Evolutionary conservation across 2,113 vertebrate genomes (phyloP).

Genomic region (Potamarius usumacintae): DNA sequence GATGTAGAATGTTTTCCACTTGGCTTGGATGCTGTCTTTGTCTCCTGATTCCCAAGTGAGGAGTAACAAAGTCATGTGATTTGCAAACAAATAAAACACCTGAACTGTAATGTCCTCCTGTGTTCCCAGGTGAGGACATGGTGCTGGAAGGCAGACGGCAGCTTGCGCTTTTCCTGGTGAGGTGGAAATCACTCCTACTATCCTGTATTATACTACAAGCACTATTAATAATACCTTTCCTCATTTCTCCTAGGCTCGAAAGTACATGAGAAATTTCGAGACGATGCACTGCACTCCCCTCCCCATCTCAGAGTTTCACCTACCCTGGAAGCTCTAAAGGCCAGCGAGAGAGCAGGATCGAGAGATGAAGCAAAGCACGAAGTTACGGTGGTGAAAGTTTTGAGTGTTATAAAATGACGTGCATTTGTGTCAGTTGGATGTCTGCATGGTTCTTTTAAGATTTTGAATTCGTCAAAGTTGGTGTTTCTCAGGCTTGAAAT

Average conservation of each 20-base stretch:
- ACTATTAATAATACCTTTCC: neutral
- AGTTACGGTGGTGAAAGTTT: neutral
- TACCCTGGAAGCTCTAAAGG: constrained; percentile 80
- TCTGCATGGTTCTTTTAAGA: constrained; percentile 36
- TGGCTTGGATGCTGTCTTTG: no score
- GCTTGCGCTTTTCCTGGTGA: constrained; percentile 85
- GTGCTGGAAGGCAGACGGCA: constrained; percentile 73
- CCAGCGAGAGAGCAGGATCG: neutral
- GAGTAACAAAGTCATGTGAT: no score
- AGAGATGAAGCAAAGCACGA: neutral
- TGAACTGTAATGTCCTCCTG: neutral
- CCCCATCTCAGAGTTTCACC: constrained; percentile 78
- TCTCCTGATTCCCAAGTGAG: no score
- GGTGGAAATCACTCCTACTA: constrained; percentile 38
- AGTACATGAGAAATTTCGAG: constrained; percentile 86
- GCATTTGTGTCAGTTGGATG: neutral
- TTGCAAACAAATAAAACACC: no score
- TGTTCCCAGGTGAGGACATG: constrained; percentile 83
- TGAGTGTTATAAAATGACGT: neutral
- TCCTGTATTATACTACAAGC: neutral
- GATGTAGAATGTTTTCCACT: no score
- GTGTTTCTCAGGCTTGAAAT: constrained; percentile 12
- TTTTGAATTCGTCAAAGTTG: neutral
- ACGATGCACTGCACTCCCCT: constrained; percentile 88
- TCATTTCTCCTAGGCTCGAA: constrained; percentile 77